phyloP scores from a whole-genome alignment of 2,888 invertebrate genomes.

The Malacosoma neustria region DNA sequence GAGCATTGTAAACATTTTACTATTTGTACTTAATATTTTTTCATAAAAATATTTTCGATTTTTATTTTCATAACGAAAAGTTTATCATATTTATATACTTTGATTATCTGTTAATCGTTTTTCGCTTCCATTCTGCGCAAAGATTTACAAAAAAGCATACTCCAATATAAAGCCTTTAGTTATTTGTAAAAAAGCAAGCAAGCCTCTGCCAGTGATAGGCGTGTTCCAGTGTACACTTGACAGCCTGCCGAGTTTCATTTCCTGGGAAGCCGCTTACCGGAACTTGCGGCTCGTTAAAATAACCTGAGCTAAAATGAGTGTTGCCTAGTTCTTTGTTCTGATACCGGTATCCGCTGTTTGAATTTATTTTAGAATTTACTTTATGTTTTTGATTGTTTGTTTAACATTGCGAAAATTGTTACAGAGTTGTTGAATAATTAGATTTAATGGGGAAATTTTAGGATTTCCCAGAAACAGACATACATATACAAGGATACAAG shows the following conservation, averaged over 20 bases:
- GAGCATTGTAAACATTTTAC: too few relatives aligned
- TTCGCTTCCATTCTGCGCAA: too few relatives aligned
- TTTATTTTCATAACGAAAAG: too few relatives aligned
- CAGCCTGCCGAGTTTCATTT: constrained; percentile 51
- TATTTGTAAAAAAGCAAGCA: constrained; percentile 56
- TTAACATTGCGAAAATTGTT: background rate
- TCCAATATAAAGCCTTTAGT: too few relatives aligned
- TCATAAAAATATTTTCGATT: too few relatives aligned
- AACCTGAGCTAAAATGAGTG: constrained; percentile 19
- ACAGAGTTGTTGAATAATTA: background rate
- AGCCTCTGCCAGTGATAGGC: constrained; percentile 54
- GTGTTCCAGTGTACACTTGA: constrained; percentile 33
- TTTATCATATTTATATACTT: too few relatives aligned
- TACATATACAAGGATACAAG: too few relatives aligned
- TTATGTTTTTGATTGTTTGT: background rate
- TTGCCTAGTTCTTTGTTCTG: background rate
- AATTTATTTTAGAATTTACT: background rate
- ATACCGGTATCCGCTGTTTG: background rate
- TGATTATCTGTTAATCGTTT: too few relatives aligned
- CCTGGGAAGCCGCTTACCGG: constrained; percentile 39
- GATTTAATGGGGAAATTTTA: too few relatives aligned
- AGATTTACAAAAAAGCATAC: too few relatives aligned
- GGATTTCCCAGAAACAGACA: too few relatives aligned
- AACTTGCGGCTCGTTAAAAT: constrained; percentile 30
- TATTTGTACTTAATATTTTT: too few relatives aligned